Base-by-base conservation (phyloP, 1,140 invertebrate species). In the Ostrea denselamellosa region DNA sequence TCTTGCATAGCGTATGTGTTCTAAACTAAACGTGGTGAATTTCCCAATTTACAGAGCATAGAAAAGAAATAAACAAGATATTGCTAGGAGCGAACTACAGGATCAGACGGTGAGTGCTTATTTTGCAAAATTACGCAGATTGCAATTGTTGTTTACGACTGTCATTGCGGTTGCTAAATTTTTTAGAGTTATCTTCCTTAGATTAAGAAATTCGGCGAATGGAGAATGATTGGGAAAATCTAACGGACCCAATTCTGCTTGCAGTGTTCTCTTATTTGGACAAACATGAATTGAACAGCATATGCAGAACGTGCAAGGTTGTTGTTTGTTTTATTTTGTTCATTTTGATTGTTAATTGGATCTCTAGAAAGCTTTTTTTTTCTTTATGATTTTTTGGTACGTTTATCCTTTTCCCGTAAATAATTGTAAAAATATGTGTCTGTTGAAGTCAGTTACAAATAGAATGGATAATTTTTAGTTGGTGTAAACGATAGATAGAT, bases 261-360 rank as follows among this genome's bases (percentile, higher is more conserved):
- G 12, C 28, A 0, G 82, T 87, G 28, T 83, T 87, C 54, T 83
- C 86, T 34, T 83, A 22, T 58, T 54, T 87, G 52, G 56, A 83
- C 44, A 56, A 54, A n/a, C 34, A 83, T 44, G 56, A 81, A 54
- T 54, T 87, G 14, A 58, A 83, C 54, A 65, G 51, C 56, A 81
- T 54, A 17, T 34, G 71, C 2, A 44, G 53, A 62, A 83, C 86
- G 52, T 87, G 86, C 81, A 87, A 87, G 86, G 86, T 87, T 83
- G 7, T 19, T 44, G 14, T 81, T 44, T 81, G 4, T 34, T 12
- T 8, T 81, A 19, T 77, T n/a, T 14, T 22, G 8, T 5, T 25
- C 25, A 0, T 81, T 44, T 81, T 25, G 14, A 25, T 22, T 44
- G 5, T 44, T 44, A 44, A 44, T 44, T 44, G 2, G 1, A 44